phyloP scores from a whole-genome alignment of 2,113 vertebrate genomes.

The Onychorhynchus coronatus region DNA sequence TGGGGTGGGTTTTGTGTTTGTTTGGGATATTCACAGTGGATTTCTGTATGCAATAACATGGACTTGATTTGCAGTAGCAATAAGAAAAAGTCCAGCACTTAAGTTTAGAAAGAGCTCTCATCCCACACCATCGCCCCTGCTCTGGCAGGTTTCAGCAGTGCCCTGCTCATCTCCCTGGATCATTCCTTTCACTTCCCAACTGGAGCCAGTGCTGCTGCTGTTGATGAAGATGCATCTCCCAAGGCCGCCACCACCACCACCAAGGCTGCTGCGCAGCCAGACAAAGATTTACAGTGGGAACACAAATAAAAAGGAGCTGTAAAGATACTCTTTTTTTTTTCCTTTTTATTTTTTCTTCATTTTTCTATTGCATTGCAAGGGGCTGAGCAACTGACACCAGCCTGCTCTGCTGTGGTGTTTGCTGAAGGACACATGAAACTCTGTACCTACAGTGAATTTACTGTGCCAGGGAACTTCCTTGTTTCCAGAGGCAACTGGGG shows the following conservation, averaged over 20 bases:
- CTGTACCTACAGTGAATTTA: neutral
- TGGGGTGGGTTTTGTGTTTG: neutral
- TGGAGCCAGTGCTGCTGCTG: rapidly evolving
- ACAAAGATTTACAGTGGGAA: neutral
- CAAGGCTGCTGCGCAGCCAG: neutral
- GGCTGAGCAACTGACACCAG: neutral
- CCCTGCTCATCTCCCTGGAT: rapidly evolving
- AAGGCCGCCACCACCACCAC: neutral
- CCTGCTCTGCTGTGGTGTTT: neutral
- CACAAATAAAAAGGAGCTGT: neutral
- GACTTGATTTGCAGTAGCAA: neutral
- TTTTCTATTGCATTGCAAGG: neutral
- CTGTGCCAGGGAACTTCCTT: neutral
- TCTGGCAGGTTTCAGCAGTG: neutral
- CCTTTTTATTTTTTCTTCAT: neutral
- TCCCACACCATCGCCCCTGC: rapidly evolving
- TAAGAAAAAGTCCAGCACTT: neutral
- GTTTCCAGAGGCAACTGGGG: neutral
- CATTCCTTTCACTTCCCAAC: rapidly evolving
- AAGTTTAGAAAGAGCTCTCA: neutral
- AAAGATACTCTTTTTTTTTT: neutral
- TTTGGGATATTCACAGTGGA: neutral
- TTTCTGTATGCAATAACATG: neutral
- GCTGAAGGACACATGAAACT: neutral
- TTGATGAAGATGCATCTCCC: neutral